Evolutionary conservation across 1,140 invertebrate species (phyloP).

Genomic region (Caenorhabditis inopinata): DNA sequence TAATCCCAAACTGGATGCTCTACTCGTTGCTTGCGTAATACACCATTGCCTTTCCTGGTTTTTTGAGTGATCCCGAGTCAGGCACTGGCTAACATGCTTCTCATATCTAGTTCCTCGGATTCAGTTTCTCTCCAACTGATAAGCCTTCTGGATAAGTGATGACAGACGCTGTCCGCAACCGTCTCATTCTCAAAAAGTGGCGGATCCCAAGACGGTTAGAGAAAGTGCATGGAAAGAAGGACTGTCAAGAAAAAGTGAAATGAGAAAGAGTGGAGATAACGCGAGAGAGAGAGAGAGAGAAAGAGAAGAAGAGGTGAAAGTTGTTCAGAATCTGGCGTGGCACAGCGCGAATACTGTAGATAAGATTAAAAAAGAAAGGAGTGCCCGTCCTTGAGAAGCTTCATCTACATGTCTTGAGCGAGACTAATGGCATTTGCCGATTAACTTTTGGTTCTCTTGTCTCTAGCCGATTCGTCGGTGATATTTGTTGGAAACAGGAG

Average conservation of each 20-base stretch:
- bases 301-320: background rate
- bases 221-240: constrained; percentile 25
- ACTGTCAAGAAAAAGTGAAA: background rate
- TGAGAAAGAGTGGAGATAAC: background rate
- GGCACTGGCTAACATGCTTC: constrained; percentile 20
- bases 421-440: constrained; percentile 11
- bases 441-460: background rate
- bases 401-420: background rate
- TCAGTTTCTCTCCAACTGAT: background rate
- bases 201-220: background rate
- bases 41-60: background rate
- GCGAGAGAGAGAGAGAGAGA: background rate
- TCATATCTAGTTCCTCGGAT: background rate
- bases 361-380: background rate
- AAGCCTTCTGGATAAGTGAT: background rate
- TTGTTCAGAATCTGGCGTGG: background rate
- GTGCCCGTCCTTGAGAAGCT: background rate
- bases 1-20: background rate
- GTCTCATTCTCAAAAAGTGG: background rate
- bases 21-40: background rate
- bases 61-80: constrained; percentile 3
- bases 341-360: background rate
- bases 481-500: too few species aligned
- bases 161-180: constrained; percentile 10
- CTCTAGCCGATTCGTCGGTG: background rate